These are phyloP conservation scores for Graphium colonna DNA, from an alignment of 2,888 invertebrate genomes.

Conservation along the genomic window DNA sequence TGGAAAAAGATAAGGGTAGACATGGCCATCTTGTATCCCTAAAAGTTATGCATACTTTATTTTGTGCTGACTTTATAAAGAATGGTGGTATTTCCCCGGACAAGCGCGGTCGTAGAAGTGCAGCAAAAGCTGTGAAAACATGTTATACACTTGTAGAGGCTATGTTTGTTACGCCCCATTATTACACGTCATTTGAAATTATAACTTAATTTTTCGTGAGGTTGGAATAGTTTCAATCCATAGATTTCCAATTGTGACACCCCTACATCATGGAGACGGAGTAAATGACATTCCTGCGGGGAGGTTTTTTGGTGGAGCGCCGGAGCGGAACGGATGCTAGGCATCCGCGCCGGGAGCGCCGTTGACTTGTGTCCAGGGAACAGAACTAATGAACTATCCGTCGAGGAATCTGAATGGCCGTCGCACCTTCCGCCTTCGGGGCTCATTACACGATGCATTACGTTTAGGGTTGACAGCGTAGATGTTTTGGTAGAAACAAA, in stretches of 20 bases:
- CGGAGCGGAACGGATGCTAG: constrained; percentile 61
- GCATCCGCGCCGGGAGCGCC: constrained; percentile 43
- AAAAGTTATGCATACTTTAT: too few species aligned
- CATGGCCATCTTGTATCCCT: too few species aligned
- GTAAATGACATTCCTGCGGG: constrained; percentile 66
- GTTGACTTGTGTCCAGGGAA: constrained; percentile 36
- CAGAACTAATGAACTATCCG: constrained; percentile 49
- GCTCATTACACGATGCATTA: background rate
- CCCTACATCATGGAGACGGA: constrained; percentile 33
- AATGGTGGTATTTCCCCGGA: too few species aligned
- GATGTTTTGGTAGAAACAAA: background rate
- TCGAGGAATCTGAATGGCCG: constrained; percentile 38
- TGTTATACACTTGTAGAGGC: too few species aligned
- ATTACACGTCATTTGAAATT: too few species aligned
- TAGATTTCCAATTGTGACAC: background rate
- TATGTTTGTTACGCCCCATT: too few species aligned
- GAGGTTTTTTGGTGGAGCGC: constrained; percentile 60
- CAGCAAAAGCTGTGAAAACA: constrained; percentile 26
- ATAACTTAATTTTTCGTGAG: too few species aligned
- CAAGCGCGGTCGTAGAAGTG: too few species aligned
- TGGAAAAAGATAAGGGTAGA: too few species aligned
- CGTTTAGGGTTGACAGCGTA: background rate
- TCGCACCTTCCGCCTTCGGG: constrained; percentile 31
- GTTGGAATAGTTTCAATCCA: too few species aligned
- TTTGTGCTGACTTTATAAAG: too few species aligned